Evolutionary conservation across 2,888 invertebrate species (phyloP).

Genomic region (Aleiodes testaceus): DNA sequence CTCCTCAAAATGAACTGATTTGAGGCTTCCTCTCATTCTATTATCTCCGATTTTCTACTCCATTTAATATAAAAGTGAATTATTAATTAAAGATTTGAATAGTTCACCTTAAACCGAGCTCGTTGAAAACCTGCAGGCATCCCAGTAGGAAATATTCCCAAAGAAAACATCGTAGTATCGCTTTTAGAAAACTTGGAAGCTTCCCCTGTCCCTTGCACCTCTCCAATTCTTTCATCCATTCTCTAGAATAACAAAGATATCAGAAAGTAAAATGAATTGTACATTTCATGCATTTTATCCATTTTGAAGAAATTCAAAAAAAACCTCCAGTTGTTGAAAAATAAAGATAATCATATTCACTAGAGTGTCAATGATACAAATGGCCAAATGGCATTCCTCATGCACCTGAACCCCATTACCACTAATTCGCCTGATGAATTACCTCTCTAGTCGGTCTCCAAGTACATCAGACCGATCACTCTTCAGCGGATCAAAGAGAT

Average conservation of each 20-base stretch:
- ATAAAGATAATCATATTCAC: no score
- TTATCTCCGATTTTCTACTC: no score
- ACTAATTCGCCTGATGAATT: conserved; percentile 58
- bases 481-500: conserved; percentile 82
- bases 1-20: background rate
- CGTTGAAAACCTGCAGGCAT: conserved; percentile 72
- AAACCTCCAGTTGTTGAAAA: no score
- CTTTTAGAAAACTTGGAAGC: conserved; percentile 72
- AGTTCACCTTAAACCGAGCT: conserved; percentile 64
- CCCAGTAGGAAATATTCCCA: conserved; percentile 72
- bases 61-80: no score
- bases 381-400: no score
- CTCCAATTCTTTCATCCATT: conserved; percentile 73
- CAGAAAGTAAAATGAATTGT: background rate
- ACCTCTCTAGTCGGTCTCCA: conserved; percentile 82
- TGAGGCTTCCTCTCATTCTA: no score
- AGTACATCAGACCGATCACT: conserved; percentile 81
- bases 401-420: no score
- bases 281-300: no score
- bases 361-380: no score
- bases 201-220: conserved; percentile 62
- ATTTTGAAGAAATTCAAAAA: no score
- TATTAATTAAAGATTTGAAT: conserved; percentile 29
- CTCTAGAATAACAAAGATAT: conserved; percentile 63
- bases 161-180: conserved; percentile 73